These are phyloP conservation scores for Atta colombica DNA, from an alignment of 1,140 invertebrate genomes.

Conservation along the genomic window DNA sequence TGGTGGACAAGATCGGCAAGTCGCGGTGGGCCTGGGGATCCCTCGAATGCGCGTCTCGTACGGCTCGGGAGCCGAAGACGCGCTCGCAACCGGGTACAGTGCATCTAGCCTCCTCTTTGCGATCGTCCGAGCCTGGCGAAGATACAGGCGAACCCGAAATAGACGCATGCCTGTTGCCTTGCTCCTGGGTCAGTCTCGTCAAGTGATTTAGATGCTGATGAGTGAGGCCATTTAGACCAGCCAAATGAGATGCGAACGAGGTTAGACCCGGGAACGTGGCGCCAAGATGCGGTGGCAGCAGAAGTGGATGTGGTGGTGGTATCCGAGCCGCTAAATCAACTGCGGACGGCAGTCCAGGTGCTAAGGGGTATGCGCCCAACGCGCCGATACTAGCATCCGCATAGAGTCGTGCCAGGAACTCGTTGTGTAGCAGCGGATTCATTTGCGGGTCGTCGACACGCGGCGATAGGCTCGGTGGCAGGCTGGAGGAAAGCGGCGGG, in stretches of 20 bases:
- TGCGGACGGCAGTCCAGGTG: constrained; percentile 75
- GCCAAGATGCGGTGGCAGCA: constrained; percentile 83
- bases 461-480: constrained; percentile 85
- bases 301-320: constrained; percentile 81
- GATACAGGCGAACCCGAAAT: constrained; percentile 70
- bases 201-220: constrained; percentile 88
- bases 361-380: constrained; percentile 79
- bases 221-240: constrained; percentile 87
- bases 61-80: constrained; percentile 88
- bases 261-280: constrained; percentile 84
- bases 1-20: constrained; percentile 78
- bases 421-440: constrained; percentile 89
- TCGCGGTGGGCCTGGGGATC: constrained; percentile 86
- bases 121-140: constrained; percentile 74
- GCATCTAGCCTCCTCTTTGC: constrained; percentile 87
- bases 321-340: constrained; percentile 82
- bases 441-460: constrained; percentile 79
- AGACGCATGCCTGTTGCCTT: constrained; percentile 65
- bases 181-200: constrained; percentile 80
- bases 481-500: constrained; percentile 85
- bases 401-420: constrained; percentile 94
- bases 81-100: constrained; percentile 88
- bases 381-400: constrained; percentile 88
- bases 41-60: constrained; percentile 88
- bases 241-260: constrained; percentile 86